Conservation (phyloP, 2,888 invertebrate genomes). For the Ptychoptera contaminata region DNA sequence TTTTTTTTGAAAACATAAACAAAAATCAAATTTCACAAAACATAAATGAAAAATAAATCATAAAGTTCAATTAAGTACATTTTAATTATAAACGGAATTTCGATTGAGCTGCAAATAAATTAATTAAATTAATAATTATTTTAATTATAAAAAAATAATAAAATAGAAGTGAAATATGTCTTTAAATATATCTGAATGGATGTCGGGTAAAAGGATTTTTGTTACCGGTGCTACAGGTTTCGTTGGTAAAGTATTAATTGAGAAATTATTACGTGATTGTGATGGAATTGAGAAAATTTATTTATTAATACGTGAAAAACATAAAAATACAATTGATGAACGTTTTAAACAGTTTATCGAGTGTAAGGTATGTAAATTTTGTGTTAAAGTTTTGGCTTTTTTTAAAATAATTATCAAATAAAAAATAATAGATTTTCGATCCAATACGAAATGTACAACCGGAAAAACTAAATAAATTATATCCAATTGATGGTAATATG, state of each 20-base stretch:
- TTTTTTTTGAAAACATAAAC: too few species aligned
- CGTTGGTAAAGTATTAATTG: conserved; percentile 16
- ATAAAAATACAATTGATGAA: conserved; percentile 4
- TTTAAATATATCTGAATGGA: conserved; percentile 1
- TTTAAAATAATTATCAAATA: not conserved
- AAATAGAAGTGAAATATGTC: not conserved
- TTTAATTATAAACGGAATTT: too few species aligned
- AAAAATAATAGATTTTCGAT: not conserved
- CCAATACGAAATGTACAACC: conserved; percentile 1
- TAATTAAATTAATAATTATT: too few species aligned
- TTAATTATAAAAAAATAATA: too few species aligned
- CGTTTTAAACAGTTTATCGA: conserved; percentile 8
- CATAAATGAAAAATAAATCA: too few species aligned
- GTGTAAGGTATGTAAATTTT: not conserved
- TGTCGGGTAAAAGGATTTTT: conserved; percentile 1
- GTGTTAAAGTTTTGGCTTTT: not conserved
- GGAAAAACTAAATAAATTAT: conserved; percentile 7
- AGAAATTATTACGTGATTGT: conserved; percentile 15
- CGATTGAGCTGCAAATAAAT: too few species aligned
- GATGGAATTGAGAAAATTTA: conserved; percentile 12
- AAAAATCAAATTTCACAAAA: too few species aligned
- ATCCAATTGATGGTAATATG: conserved; percentile 8
- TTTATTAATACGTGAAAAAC: conserved; percentile 9
- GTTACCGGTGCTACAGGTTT: conserved; percentile 16
- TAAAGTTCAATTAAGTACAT: too few species aligned